Base-by-base conservation (phyloP, 2,113 vertebrate genomes). In the Sinocyclocheilus anshuiensis region DNA sequence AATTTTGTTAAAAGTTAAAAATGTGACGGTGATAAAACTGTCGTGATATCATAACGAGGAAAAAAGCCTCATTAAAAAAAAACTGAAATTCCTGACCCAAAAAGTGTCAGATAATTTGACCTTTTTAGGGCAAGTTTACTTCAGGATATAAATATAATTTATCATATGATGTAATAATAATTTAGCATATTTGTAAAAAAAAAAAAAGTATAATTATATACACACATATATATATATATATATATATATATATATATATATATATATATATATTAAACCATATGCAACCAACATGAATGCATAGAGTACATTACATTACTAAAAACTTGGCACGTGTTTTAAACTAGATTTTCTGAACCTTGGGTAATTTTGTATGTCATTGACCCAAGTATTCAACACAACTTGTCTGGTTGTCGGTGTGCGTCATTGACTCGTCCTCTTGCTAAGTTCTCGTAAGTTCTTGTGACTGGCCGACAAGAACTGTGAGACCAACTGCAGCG, bases 401-500 rank as follows among this genome's bases (percentile, higher is more conserved):
- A 50, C 15, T 53, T 48, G n/a, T 36, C 20, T 78, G 6, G 65
- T 36, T 79, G 55, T 77, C 48, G 16, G 26, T 45, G 57, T 48
- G 75, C 86, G 88, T 83, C 81, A 87, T 87, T 89, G 67, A 83
- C 67, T 85, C 13, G 83, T 85, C 88, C 88, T 87, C 63, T 76
- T 26, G 48, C 50, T 55, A 79, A 80, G 75, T 89, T 87, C 33
- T 76, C 67, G 24, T 80, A 79, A 80, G 75, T 89, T 87, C 33
- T 71, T 79, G 45, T 80, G 74, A 48, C 55, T 81, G 69, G 22
- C 83, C 75, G 67, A 83, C 24, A 55, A 77, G 84, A 77, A 77
- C 63, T 22, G 29, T 42, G 48, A 80, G 91, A 92, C 92, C 91
- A 77, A 91, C 93, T 26, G 75, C 91, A 90, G 92, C 59, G 91